Evolutionary conservation across 2,797 vertebrate species (phyloP), one percentile per base, ranked within the genome.

Genomic region (Halcyon chelicuti): DNA sequence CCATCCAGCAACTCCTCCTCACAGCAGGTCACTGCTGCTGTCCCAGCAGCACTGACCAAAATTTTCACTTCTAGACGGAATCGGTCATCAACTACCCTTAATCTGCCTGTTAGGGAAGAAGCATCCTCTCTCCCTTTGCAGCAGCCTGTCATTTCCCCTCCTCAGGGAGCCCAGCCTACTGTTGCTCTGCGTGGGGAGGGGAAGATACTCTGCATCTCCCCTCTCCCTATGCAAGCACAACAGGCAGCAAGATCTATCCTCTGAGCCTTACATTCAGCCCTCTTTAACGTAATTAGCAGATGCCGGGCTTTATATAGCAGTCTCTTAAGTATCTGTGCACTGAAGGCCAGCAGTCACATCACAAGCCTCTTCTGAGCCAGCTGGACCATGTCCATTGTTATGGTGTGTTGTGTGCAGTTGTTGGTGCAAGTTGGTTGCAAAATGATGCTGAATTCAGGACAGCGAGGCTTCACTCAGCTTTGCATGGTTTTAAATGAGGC

Each of bases 321-420:
- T 31, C 25, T 87, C 63, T 37, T 52, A 73, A 78, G 65, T 37
- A 73, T 11, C 37, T 88, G 20, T 70, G 82, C 90, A 75, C 76
- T 9, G n/a, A 84, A 85, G 71, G 52, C 60, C 68, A 93, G 93
- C 71, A 94, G 89, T 86, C 54, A 20, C 23, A 58, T 52, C 80
- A 61, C 23, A 33, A 54, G 16, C 13, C 35, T 89, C 25, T 20
- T 85, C 22, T 0, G 14, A 87, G 71, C 5, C 12, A 5, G 39
- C 54, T 40, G 74, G 65, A 46, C 21, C 61, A 51, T 0, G 0
- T 68, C 14, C 35, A 83, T 88, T 72, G n/a, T 22, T 42, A 26
- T 19, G 29, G 21, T 10, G 37, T 0, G 1, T 37, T 1, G 4
- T 44, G 49, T 14, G 11, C 10, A 14, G 25, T 33, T 62, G 4